Evolutionary conservation across 2,888 invertebrate species (phyloP).

Genomic region (Ophraella communa): DNA sequence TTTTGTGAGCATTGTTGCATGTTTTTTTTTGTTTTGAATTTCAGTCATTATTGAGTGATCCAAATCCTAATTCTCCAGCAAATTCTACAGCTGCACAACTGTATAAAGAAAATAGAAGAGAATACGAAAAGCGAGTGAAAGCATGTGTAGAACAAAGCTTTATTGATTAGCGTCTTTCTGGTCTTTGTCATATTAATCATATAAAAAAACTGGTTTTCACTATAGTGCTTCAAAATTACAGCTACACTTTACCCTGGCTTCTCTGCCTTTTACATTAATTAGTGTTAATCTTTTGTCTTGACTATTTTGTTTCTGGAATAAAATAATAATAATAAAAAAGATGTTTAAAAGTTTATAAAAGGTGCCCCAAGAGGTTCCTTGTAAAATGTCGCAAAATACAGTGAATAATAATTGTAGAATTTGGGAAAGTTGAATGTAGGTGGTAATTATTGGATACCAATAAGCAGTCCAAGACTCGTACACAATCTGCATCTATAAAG

Average conservation of each 20-base stretch:
- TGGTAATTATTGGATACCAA: not conserved
- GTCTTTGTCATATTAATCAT: conserved; percentile 33
- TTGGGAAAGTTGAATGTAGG: not conserved
- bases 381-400: not conserved
- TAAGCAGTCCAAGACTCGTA: not conserved
- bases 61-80: conserved; percentile 99
- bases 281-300: conserved; percentile 28
- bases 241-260: conserved; percentile 35
- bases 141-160: conserved; percentile 99
- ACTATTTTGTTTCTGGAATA: conserved; percentile 29
- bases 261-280: conserved; percentile 16
- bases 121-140: conserved; percentile 99
- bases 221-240: conserved; percentile 49
- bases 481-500: not conserved
- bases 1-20: too few species aligned
- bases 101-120: conserved; percentile 98
- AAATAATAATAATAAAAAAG: conserved; percentile 1
- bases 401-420: too few species aligned
- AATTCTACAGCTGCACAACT: conserved; percentile 99
- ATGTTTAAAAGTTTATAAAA: not conserved
- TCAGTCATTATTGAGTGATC: conserved; percentile 98
- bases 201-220: conserved; percentile 30
- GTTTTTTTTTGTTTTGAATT: conserved; percentile 54
- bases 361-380: not conserved
- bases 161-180: conserved; percentile 75